Conservation (phyloP, 2,888 invertebrate genomes). For the Tachina fera region DNA sequence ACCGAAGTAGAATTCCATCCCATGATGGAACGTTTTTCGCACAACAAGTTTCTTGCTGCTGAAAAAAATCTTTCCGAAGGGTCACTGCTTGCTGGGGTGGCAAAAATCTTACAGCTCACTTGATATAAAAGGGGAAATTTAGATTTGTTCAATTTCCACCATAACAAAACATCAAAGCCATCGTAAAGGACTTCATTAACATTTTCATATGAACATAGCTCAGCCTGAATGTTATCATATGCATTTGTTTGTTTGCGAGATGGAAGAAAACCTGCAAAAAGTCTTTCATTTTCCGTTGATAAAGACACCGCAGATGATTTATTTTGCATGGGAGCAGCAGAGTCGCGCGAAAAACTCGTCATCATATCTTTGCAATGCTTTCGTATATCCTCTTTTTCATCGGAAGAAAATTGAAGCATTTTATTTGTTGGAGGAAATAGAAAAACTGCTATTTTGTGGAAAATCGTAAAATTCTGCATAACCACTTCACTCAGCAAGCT, state of each 20-base stretch:
- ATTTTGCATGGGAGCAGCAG: not conserved
- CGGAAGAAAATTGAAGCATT: constrained; percentile 1
- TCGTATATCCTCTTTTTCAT: constrained; percentile 9
- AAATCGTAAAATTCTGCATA: not conserved
- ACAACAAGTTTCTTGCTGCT: not conserved
- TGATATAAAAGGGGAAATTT: constrained; percentile 27
- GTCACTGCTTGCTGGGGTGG: constrained; percentile 55
- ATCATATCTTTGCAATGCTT: constrained; percentile 12
- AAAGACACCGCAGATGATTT: not conserved
- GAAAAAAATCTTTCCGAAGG: constrained; percentile 38
- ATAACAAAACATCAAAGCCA: constrained; percentile 48
- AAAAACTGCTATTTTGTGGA: not conserved
- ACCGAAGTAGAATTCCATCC: no score
- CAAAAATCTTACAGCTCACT: constrained; percentile 47
- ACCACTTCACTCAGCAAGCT: not conserved
- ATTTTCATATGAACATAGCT: not conserved
- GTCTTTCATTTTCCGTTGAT: not conserved
- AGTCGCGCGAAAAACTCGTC: not conserved
- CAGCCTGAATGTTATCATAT: constrained; percentile 3
- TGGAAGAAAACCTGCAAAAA: constrained; percentile 5
- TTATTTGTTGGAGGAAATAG: constrained; percentile 8
- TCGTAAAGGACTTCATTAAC: constrained; percentile 1
- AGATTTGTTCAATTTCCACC: constrained; percentile 27
- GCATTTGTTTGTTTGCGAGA: not conserved
- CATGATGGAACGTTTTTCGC: not conserved